Conservation (phyloP, 2,797 vertebrate species). For the Nannoperca australis region DNA sequence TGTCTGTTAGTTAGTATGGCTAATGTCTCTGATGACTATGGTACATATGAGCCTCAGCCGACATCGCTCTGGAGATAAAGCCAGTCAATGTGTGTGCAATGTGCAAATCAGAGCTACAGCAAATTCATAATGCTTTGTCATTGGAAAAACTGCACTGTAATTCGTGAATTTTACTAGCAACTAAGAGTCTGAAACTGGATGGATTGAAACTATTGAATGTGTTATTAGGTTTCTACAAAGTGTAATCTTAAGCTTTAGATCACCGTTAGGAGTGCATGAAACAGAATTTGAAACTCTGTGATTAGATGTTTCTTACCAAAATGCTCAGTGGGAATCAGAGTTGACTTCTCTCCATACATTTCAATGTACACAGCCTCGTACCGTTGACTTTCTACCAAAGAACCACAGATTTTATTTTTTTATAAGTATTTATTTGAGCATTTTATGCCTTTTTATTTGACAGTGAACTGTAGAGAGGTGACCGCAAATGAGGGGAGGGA, state of each 20-base stretch:
- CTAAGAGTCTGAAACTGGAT: background rate
- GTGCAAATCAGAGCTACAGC: background rate
- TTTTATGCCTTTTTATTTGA: background rate
- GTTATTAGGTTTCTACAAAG: background rate
- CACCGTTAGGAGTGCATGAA: background rate
- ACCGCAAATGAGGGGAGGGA: background rate
- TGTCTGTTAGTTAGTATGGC: background rate
- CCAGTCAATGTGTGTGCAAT: background rate
- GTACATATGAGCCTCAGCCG: background rate
- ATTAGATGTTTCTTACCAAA: background rate
- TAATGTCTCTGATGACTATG: background rate
- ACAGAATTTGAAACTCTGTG: background rate
- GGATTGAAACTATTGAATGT: background rate
- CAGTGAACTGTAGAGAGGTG: background rate
- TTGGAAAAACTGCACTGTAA: background rate
- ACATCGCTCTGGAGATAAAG: background rate
- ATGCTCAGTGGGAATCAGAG: background rate
- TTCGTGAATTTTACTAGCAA: background rate
- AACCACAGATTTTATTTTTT: background rate
- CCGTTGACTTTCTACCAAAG: background rate
- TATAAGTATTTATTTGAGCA: too few relatives aligned
- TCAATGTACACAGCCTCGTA: background rate
- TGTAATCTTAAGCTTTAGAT: conserved; percentile 5
- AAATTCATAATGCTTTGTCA: background rate
- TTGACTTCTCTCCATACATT: background rate